A percentile compares a stretch with the other conserved stretches of the same genome.
phyloP scores from a whole-genome alignment of 2,888 invertebrate genomes.

The Philaethria dido region DNA sequence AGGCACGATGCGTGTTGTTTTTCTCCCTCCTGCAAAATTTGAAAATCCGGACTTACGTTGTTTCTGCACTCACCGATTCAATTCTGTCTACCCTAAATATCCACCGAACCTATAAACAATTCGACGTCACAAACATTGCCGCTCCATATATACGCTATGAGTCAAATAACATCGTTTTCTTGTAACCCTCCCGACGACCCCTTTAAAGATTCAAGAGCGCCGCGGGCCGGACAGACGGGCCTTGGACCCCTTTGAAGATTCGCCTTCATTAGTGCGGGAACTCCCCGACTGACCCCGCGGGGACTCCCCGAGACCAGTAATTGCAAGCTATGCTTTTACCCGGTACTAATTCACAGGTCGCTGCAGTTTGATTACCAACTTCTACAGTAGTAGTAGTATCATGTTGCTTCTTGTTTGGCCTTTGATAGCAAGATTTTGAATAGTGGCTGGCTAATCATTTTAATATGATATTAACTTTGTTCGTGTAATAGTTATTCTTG shows the following conservation, averaged over 20 bases:
- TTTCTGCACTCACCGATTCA: no score
- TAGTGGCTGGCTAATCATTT: neutral
- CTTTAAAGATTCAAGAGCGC: constrained; percentile 79
- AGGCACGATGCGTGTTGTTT: no score
- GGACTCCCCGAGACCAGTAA: constrained; percentile 48
- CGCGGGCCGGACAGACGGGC: constrained; percentile 66
- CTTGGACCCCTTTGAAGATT: constrained; percentile 77
- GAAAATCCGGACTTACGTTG: no score
- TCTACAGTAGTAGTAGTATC: constrained; percentile 29
- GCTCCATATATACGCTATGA: constrained; percentile 15
- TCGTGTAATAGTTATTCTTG: neutral
- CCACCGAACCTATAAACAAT: neutral
- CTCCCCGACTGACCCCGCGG: constrained; percentile 64
- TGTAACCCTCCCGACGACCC: constrained; percentile 51
- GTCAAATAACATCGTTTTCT: constrained; percentile 38
- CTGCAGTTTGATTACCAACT: constrained; percentile 33
- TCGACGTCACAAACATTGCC: neutral
- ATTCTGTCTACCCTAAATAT: neutral
- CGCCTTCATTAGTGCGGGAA: constrained; percentile 76
- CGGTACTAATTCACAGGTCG: constrained; percentile 34
- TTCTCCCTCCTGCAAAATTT: no score
- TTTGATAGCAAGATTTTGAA: constrained; percentile 14
- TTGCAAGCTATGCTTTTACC: constrained; percentile 40
- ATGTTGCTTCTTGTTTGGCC: constrained; percentile 28
- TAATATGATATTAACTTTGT: neutral